These are phyloP conservation scores for Eledone cirrhosa DNA, from an alignment of 2,888 invertebrate genomes.

Conservation along the genomic window DNA sequence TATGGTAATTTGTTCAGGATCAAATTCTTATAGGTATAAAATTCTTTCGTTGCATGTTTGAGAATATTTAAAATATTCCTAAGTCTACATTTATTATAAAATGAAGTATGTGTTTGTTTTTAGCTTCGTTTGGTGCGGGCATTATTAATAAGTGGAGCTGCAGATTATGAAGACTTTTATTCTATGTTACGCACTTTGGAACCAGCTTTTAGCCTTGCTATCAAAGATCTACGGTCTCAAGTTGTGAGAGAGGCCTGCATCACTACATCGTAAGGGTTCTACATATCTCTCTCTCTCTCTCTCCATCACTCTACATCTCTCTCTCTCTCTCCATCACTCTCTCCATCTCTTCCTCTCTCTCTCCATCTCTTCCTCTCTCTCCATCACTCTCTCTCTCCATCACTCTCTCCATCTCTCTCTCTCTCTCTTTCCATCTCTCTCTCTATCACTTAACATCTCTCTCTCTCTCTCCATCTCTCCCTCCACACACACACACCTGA, in stretches of 20 bases:
- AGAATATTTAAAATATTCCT: conserved; percentile 56
- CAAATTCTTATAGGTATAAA: too few relatives aligned
- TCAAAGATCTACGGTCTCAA: conserved; percentile 75
- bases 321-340: too few relatives aligned
- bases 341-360: too few relatives aligned
- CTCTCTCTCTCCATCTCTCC: too few relatives aligned
- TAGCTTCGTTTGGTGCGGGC: conserved; percentile 88
- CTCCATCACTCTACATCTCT: not conserved
- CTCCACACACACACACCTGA: too few relatives aligned
- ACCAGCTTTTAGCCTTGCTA: conserved; percentile 49
- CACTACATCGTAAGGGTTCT: conserved; percentile 78
- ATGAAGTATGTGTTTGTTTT: conserved; percentile 44
- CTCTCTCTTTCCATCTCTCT: too few relatives aligned
- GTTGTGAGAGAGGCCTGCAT: conserved; percentile 96
- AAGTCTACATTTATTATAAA: not conserved
- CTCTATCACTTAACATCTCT: too few relatives aligned
- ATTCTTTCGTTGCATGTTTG: conserved; percentile 87
- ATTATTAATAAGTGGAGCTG: conserved; percentile 82
- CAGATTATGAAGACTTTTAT: conserved; percentile 78
- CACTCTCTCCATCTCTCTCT: too few relatives aligned
- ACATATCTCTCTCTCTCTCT: not conserved
- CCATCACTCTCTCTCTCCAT: too few relatives aligned
- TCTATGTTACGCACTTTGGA: conserved; percentile 80
- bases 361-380: too few relatives aligned
- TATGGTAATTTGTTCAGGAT: too few relatives aligned